Evolutionary conservation across 64 coral and sea anemone species (phyloP).

Genomic region (Trachythela sp.): DNA sequence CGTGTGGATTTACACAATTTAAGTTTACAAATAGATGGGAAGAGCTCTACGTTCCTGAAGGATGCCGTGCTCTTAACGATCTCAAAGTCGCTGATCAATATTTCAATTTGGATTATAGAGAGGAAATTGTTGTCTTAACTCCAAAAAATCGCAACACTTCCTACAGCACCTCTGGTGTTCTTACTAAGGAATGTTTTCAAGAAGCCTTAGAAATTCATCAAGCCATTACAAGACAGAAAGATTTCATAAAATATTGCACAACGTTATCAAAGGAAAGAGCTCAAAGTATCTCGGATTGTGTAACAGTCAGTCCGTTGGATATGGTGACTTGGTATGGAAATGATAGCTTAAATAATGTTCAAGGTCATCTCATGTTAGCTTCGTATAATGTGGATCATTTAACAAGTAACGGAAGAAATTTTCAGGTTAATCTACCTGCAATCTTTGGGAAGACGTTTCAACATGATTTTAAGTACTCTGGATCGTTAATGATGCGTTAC

Average conservation of each 20-base stretch:
- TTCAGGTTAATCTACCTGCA: neutral
- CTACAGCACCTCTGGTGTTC: neutral
- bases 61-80: neutral
- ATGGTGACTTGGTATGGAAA: neutral
- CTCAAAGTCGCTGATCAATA: neutral
- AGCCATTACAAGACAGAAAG: neutral
- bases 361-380: neutral
- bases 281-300: neutral
- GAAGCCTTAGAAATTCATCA: neutral
- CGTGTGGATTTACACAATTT: conserved; percentile 10
- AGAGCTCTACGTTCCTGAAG: conserved; percentile 1
- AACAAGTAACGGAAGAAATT: neutral
- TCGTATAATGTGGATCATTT: neutral
- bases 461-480: neutral
- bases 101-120: conserved; percentile 9
- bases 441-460: neutral
- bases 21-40: conserved; percentile 22
- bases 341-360: neutral
- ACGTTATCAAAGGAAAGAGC: neutral
- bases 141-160: neutral
- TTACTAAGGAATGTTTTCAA: neutral
- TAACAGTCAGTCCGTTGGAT: neutral
- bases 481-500: conserved; percentile 7
- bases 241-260: neutral
- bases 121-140: conserved; percentile 3